Base-by-base conservation (phyloP, 2,888 invertebrate species). In the Autographa gamma region DNA sequence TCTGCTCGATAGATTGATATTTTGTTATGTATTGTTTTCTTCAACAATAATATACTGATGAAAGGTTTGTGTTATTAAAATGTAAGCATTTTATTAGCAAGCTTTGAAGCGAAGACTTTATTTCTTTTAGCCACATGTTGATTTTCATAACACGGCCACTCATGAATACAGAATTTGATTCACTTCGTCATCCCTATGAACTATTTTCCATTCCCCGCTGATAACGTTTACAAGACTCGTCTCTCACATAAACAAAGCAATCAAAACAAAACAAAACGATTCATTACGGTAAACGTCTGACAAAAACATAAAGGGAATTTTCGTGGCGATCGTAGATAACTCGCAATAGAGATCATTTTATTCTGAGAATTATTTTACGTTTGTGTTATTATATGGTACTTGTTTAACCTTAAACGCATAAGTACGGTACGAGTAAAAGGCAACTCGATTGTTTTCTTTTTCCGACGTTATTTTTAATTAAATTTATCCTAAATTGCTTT, bases 261-360 rank as follows among this genome's bases (percentile, higher is more conserved):
- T 79, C 79, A 64, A 69, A 73, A 74, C 77, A 69, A 76, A 77
- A 80, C 77, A 82, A 19, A 25, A 56, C 78, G 69, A 81, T 85
- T 83, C 75, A 81, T 83, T 83, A 79, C 25, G 71, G 76, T 63
- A 74, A 81, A 83, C 79, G 75, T 78, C 76, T 77, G 80, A 77
- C 78, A 69, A 74, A 64, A 14, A 60, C 71, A 76, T 77, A 76
- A 80, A 82, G 71, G 72, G 70, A 60, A 48, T 69, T 58, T 56
- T 18, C 31, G 25, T 66, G 3, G 43, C 65, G 72, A 59, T 80
- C 14, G 25, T 41, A 74, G 64, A 74, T 74, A 74, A 67, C 58
- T 65, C 31, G 41, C 18, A 25, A 56, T 56, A 56, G 54, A 56
- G 19, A 56, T 56, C 54, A 56, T 56, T 56, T 56, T 56, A 56